Conservation (phyloP, 2,888 invertebrate species). For the Poecilus cupreus region DNA sequence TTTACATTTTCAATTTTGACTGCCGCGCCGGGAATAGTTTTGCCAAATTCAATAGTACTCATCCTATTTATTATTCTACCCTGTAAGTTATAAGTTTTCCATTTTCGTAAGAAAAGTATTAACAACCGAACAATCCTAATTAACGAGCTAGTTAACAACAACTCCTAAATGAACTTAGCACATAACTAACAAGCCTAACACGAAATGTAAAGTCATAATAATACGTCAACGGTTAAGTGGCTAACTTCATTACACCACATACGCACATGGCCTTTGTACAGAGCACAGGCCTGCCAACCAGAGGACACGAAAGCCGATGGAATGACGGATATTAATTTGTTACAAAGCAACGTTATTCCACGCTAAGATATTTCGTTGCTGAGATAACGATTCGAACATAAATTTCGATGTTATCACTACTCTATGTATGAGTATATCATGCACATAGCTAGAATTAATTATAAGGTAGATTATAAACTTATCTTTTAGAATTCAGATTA, state of each 20-base stretch:
- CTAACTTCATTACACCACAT: constrained; percentile 33
- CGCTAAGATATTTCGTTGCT: constrained; percentile 10
- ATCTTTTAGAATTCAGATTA: background rate
- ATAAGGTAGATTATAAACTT: background rate
- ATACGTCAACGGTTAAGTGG: constrained; percentile 36
- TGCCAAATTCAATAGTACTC: too few species aligned
- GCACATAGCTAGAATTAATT: background rate
- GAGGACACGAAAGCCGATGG: constrained; percentile 20
- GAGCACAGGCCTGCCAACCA: background rate
- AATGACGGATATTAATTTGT: constrained; percentile 41
- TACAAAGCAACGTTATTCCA: background rate
- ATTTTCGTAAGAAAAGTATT: too few species aligned
- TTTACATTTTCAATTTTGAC: too few species aligned
- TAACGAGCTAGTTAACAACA: too few species aligned
- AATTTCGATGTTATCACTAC: constrained; percentile 5
- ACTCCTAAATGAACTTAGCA: too few species aligned
- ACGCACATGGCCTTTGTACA: constrained; percentile 4
- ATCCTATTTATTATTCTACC: too few species aligned
- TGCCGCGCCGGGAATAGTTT: too few species aligned
- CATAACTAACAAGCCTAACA: background rate
- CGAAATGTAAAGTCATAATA: background rate
- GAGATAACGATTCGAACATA: constrained; percentile 25
- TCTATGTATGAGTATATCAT: background rate
- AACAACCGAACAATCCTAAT: too few species aligned
- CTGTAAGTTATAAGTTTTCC: too few species aligned